phyloP scores from a whole-genome alignment of 2,113 vertebrate species.

The Pollachius pollachius region DNA sequence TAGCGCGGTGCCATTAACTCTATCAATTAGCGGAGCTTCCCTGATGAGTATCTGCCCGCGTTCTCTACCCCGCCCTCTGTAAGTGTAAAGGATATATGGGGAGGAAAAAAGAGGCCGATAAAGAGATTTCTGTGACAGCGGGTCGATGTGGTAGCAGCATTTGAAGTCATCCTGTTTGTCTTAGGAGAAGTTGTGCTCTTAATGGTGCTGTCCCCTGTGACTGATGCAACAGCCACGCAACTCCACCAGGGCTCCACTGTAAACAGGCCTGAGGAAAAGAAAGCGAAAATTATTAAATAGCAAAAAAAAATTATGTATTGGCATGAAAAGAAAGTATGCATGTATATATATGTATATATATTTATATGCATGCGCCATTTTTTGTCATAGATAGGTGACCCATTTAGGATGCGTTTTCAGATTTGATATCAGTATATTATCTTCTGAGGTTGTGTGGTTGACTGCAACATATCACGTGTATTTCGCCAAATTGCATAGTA shows the following conservation, averaged over 20 bases:
- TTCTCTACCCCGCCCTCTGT: slow-evolving; percentile 48
- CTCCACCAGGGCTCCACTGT: slow-evolving; percentile 63
- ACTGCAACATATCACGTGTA: slow-evolving; percentile 49
- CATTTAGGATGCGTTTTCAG: no score
- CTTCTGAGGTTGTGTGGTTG: slow-evolving; percentile 64
- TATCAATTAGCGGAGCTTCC: slow-evolving; percentile 55
- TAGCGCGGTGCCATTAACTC: slow-evolving; percentile 26
- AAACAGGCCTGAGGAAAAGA: slow-evolving; percentile 69
- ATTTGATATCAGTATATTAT: slow-evolving; percentile 1
- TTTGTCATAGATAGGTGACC: no score
- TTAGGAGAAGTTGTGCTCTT: slow-evolving; percentile 71
- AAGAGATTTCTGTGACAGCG: slow-evolving; percentile 75
- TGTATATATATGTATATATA: no score
- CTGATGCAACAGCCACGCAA: slow-evolving; percentile 75
- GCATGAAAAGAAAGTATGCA: no score
- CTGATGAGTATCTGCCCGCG: slow-evolving; percentile 49
- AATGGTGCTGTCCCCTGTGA: slow-evolving; percentile 74
- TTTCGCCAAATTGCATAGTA: slow-evolving; percentile 69
- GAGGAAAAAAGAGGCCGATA: slow-evolving; percentile 64
- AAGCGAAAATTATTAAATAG: slow-evolving; percentile 66
- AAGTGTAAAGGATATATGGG: slow-evolving; percentile 72
- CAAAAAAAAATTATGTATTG: slow-evolving; percentile 50
- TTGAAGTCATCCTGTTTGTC: slow-evolving; percentile 78
- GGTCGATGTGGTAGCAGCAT: slow-evolving; percentile 66
- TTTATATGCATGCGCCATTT: no score